Conservation (phyloP, 2,113 vertebrate species). For the Caracal caracal region DNA sequence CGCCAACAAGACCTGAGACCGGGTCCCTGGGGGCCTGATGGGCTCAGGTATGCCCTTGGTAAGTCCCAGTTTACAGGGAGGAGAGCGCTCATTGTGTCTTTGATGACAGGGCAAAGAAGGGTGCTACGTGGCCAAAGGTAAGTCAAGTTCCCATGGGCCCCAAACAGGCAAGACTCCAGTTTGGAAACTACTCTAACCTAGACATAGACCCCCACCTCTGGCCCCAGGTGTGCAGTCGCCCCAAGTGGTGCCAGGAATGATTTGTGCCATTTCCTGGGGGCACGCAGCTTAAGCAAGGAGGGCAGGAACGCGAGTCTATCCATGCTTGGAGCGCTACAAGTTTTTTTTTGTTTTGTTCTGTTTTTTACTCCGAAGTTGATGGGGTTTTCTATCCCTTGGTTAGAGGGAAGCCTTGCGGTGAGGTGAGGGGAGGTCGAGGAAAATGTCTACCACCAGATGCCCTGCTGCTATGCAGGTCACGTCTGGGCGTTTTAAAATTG, state of each 20-base stretch:
- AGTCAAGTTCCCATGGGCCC: background rate
- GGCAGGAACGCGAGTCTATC: rapidly evolving
- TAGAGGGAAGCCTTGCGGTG: background rate
- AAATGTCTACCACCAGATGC: background rate
- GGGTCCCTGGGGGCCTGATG: background rate
- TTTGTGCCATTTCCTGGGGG: background rate
- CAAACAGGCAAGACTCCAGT: background rate
- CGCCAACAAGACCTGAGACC: background rate
- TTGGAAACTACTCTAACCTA: background rate
- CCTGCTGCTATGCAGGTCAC: background rate
- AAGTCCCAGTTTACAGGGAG: background rate
- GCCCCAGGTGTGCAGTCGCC: background rate
- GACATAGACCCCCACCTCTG: background rate
- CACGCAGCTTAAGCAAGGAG: background rate
- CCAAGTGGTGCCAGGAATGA: background rate
- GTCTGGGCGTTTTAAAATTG: background rate
- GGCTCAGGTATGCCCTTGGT: background rate
- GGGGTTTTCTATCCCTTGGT: background rate
- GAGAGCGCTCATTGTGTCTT: background rate
- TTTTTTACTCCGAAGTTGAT: background rate
- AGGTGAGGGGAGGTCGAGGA: no score
- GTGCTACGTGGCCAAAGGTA: background rate
- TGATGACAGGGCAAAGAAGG: background rate
- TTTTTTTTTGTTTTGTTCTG: background rate
- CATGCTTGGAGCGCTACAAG: background rate